phyloP scores from a whole-genome alignment of 2,797 vertebrate genomes.

The Scolopax bukidnonensis region DNA sequence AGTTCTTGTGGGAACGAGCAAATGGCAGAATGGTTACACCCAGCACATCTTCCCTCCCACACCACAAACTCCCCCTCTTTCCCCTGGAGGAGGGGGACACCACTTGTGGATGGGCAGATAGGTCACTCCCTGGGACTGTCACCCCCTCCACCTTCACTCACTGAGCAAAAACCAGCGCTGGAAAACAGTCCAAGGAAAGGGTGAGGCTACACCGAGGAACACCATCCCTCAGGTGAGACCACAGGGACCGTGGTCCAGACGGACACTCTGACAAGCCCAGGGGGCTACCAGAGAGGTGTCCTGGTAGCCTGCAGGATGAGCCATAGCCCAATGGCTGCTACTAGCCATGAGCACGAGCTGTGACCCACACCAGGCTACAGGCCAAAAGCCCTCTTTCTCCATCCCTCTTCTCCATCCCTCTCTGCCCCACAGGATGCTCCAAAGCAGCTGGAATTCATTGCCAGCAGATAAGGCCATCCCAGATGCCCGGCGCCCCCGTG shows the following conservation, averaged over 20 bases:
- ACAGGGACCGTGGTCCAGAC: background rate
- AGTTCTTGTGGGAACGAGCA: fast-evolving
- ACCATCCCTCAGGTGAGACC: fast-evolving
- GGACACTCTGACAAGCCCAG: background rate
- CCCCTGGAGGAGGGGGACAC: fast-evolving
- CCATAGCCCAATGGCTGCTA: background rate
- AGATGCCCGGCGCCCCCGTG: background rate
- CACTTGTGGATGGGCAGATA: fast-evolving
- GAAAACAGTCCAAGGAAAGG: too few relatives aligned
- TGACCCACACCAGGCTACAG: background rate
- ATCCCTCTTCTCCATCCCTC: too few relatives aligned
- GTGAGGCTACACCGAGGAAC: fast-evolving
- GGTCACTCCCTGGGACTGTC: background rate
- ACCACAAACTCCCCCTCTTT: background rate
- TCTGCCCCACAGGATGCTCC: background rate
- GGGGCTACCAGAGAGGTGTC: background rate
- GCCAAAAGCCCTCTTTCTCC: background rate
- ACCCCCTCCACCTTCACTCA: fast-evolving
- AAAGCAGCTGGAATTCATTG: background rate
- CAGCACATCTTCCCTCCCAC: background rate
- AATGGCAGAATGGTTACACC: background rate
- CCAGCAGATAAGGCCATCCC: background rate
- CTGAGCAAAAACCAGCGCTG: fast-evolving
- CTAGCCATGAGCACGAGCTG: background rate
- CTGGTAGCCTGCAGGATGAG: fast-evolving